Base-by-base conservation (phyloP, 2,888 invertebrate genomes). In the Drosophila koepferae region DNA sequence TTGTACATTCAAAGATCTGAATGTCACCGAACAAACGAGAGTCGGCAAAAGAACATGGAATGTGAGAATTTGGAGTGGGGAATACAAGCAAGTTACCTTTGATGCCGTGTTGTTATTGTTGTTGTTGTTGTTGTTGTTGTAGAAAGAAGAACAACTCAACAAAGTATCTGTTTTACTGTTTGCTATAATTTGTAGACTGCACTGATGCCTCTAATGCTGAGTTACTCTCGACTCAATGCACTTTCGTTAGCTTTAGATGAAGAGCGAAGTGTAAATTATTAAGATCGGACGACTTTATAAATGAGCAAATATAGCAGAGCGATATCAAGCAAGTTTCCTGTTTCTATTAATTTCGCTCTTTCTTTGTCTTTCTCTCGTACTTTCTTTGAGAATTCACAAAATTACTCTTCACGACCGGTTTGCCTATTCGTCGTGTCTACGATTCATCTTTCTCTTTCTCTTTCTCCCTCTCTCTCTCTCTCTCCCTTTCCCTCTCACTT, bases 41-140 rank as follows among this genome's bases (percentile, higher is more conserved):
- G 36, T 12, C 4, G 38, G 31, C 14, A 16, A 46, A 43, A 66
- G 76, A 71, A 76, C 28, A 5, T 28, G 28, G 28, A 28, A 28
- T 28, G 28, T 28, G 66, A 71, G 65, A 79, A 54, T 69, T 58
- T 74, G 67, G 67, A 76, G 63, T 72, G 71, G 66, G 69, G 65
- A 61, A 72, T 79, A 70, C 10, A 36, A 36, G 36, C 36, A 36
- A 36, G 3, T 36, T 36, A 4, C 36, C 36, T 28, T 28, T 28
- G 28, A 28, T 28, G 5, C 28, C 28, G 3, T 28, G 28, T 28
- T 28, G 5, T 28, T 28, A 0, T 28, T 28, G 28, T 28, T 28
- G 28, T 28, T 28, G 28, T 28, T 28, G 28, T 28, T 23, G 2
- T 0, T 5, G 3, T 28, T 28, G 2, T 20, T 20, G 20, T 20